phyloP scores from a whole-genome alignment of 2,888 invertebrate species.

The Archaeoteleia sp. region DNA sequence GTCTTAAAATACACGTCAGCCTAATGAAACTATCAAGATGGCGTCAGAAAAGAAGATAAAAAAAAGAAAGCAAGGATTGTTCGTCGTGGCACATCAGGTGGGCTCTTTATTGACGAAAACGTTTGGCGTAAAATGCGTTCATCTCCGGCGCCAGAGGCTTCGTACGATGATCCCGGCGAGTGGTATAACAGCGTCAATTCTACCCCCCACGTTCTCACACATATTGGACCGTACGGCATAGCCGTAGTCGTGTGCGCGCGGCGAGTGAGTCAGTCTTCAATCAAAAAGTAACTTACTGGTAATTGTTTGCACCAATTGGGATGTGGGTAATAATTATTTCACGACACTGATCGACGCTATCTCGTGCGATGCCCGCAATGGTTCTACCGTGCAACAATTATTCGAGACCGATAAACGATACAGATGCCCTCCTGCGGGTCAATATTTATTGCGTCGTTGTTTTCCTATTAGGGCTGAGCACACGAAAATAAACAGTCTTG shows the following conservation, averaged over 20 bases:
- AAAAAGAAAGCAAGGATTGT: constrained; percentile 13
- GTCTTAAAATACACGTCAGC: too few species aligned
- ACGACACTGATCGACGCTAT: constrained; percentile 33
- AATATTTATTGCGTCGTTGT: constrained; percentile 2
- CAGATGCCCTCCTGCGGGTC: constrained; percentile 63
- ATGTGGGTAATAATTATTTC: constrained; percentile 67
- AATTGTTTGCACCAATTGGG: constrained; percentile 72
- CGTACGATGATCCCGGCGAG: constrained; percentile 47
- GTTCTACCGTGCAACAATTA: constrained; percentile 36
- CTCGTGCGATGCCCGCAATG: constrained; percentile 19
- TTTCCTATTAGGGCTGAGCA: too few species aligned
- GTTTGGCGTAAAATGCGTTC: constrained; percentile 48
- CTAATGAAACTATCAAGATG: too few species aligned
- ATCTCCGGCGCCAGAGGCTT: constrained; percentile 43
- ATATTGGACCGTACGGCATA: constrained; percentile 21
- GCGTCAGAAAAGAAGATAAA: constrained; percentile 25
- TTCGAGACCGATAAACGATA: constrained; percentile 36
- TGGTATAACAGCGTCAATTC: constrained; percentile 44
- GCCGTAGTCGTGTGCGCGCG: neutral
- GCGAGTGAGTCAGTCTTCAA: constrained; percentile 69
- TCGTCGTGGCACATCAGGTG: constrained; percentile 48
- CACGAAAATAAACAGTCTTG: neutral
- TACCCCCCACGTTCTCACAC: constrained; percentile 45
- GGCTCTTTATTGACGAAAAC: constrained; percentile 48
- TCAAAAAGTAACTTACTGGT: constrained; percentile 71